phyloP scores from a whole-genome alignment of 2,113 vertebrate species.

The Sisor rabdophorus region DNA sequence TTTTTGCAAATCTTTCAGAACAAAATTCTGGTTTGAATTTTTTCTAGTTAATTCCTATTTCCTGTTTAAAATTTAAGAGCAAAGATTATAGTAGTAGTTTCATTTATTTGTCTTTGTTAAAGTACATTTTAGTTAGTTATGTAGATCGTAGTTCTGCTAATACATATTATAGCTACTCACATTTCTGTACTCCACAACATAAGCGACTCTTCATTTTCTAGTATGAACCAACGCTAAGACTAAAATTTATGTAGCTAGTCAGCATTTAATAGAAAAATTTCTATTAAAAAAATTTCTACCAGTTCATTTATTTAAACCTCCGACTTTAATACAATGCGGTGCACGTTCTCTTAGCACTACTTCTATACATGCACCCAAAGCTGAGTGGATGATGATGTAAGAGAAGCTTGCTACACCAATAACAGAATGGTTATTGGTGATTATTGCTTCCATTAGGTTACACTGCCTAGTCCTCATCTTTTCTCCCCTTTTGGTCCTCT shows the following conservation, averaged over 20 bases:
- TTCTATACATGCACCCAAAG: constrained; percentile 24
- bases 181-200: background rate
- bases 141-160: too few species aligned
- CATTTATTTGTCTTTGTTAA: too few species aligned
- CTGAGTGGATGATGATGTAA: constrained; percentile 2
- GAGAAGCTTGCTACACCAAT: constrained; percentile 51
- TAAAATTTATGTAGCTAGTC: background rate
- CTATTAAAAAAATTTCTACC: background rate
- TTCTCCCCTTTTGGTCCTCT: constrained; percentile 20
- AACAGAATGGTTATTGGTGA: constrained; percentile 44
- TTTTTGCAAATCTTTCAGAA: too few species aligned
- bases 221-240: background rate
- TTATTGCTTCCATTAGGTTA: constrained; percentile 64
- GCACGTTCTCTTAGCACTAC: constrained; percentile 1
- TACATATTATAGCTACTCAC: background rate
- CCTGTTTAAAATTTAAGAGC: too few species aligned
- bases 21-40: background rate
- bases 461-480: background rate
- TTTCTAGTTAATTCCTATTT: background rate
- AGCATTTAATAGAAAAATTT: background rate
- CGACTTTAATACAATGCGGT: constrained; percentile 1
- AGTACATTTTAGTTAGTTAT: background rate
- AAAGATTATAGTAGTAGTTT: background rate
- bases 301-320: constrained; percentile 2
- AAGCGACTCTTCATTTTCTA: background rate